phyloP scores from a whole-genome alignment of 2,888 invertebrate species.

The Nomada ferruginata region DNA sequence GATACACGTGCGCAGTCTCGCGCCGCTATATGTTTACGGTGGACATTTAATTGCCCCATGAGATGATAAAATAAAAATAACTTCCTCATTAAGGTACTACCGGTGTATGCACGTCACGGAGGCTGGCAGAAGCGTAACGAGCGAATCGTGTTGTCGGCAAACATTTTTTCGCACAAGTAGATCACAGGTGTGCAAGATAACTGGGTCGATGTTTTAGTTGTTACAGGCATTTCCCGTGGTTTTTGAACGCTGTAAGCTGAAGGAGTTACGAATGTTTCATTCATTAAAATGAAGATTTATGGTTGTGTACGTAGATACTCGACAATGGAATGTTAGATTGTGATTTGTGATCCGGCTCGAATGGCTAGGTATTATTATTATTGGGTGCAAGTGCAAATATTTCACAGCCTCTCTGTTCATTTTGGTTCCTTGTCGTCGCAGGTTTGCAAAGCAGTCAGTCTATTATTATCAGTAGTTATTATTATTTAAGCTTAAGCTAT shows the following conservation, averaged over 20 bases:
- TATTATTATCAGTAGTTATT: too few relatives aligned
- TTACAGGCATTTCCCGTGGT: background rate
- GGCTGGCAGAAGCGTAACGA: slow-evolving; percentile 40
- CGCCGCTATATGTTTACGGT: slow-evolving; percentile 17
- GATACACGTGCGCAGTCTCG: slow-evolving; percentile 40
- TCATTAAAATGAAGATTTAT: background rate
- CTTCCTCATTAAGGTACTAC: slow-evolving; percentile 66
- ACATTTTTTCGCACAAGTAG: background rate
- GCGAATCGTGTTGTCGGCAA: background rate
- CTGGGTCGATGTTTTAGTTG: background rate
- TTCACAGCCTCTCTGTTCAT: too few relatives aligned
- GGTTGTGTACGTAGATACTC: too few relatives aligned
- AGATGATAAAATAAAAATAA: slow-evolving; percentile 48
- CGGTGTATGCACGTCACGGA: background rate
- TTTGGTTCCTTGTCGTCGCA: too few relatives aligned
- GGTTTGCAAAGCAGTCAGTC: too few relatives aligned
- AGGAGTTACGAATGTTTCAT: background rate
- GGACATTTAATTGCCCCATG: slow-evolving; percentile 61
- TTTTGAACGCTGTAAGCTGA: background rate
- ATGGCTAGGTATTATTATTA: too few relatives aligned
- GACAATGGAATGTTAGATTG: too few relatives aligned
- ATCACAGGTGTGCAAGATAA: background rate
- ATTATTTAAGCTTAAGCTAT: too few relatives aligned
- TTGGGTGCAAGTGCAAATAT: too few relatives aligned
- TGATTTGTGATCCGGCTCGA: too few relatives aligned